Evolutionary conservation across 2,888 invertebrate genomes (phyloP).

Genomic region (Melanostoma scalare): DNA sequence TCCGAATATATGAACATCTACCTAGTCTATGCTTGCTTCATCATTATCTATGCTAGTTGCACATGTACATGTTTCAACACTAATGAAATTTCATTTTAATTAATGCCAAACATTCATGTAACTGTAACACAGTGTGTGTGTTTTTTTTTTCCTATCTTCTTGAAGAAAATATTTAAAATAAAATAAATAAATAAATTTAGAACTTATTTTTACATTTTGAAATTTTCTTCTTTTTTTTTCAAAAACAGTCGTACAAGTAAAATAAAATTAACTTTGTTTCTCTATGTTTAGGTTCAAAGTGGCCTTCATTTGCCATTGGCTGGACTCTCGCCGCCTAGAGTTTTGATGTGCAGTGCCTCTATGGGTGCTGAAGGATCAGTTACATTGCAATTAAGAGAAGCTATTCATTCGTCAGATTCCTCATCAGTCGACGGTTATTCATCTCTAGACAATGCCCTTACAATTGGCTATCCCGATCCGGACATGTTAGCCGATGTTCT

Average conservation of each 20-base stretch:
- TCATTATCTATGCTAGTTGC: conserved; percentile 26
- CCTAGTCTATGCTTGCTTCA: conserved; percentile 13
- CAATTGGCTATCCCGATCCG: conserved; percentile 88
- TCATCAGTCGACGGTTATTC: conserved; percentile 69
- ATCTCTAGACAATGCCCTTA: conserved; percentile 85
- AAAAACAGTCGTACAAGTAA: conserved; percentile 25
- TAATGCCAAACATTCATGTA: conserved; percentile 51
- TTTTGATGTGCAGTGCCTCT: conserved; percentile 81
- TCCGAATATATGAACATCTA: background rate
- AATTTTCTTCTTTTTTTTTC: conserved; percentile 21
- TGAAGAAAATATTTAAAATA: background rate
- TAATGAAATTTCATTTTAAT: conserved; percentile 60
- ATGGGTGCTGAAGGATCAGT: conserved; percentile 82
- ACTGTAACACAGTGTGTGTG: conserved; percentile 11
- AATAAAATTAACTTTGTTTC: conserved; percentile 41
- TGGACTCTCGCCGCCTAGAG: conserved; percentile 78
- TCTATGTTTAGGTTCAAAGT: conserved; percentile 79
- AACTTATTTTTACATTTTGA: conserved; percentile 28
- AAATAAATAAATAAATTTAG: conserved; percentile 23
- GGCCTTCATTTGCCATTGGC: conserved; percentile 81
- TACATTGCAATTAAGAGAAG: conserved; percentile 82
- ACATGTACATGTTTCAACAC: conserved; percentile 31
- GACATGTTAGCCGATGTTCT: conserved; percentile 89
- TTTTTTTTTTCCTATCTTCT: background rate
- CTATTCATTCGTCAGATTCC: conserved; percentile 77